phyloP scores from a whole-genome alignment of 2,797 vertebrate genomes.

The Oreochromis mossambicus region DNA sequence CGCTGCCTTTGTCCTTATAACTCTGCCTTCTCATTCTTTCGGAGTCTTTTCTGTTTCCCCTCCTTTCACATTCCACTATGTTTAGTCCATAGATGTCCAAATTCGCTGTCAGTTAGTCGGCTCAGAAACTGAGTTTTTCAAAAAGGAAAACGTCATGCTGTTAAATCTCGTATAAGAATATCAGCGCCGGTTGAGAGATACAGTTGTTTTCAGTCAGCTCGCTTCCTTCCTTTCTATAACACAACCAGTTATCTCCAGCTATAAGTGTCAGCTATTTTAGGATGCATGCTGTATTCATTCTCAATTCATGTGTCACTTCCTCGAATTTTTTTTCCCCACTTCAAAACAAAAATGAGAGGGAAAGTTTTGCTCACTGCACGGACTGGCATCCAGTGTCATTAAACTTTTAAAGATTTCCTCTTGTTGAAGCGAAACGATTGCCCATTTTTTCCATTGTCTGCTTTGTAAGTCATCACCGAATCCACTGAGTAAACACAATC shows the following conservation, averaged over 20 bases:
- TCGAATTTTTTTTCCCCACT: conserved; percentile 8
- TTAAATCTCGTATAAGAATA: conserved; percentile 12
- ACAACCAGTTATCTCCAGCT: conserved; percentile 38
- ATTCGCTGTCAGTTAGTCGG: background rate
- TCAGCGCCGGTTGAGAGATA: conserved; percentile 15
- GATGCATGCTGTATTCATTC: conserved; percentile 39
- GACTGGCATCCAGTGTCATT: conserved; percentile 7
- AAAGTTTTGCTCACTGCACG: background rate
- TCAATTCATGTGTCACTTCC: conserved; percentile 36
- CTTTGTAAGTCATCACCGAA: conserved; percentile 6
- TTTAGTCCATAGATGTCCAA: conserved; percentile 9
- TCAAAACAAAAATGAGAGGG: conserved; percentile 26
- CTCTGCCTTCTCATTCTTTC: conserved; percentile 13
- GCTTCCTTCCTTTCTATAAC: conserved; percentile 44
- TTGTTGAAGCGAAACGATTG: background rate
- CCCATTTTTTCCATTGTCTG: background rate
- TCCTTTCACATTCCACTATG: background rate
- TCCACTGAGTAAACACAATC: conserved; percentile 13
- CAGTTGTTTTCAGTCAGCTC: conserved; percentile 21
- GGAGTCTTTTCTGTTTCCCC: background rate
- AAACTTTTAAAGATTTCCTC: conserved; percentile 8
- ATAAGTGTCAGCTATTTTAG: conserved; percentile 58
- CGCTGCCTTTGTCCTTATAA: conserved; percentile 21
- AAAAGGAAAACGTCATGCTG: conserved; percentile 1
- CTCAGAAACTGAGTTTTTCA: background rate